Conservation (phyloP, 2,113 vertebrate species). For the Chionodraco myersi region DNA sequence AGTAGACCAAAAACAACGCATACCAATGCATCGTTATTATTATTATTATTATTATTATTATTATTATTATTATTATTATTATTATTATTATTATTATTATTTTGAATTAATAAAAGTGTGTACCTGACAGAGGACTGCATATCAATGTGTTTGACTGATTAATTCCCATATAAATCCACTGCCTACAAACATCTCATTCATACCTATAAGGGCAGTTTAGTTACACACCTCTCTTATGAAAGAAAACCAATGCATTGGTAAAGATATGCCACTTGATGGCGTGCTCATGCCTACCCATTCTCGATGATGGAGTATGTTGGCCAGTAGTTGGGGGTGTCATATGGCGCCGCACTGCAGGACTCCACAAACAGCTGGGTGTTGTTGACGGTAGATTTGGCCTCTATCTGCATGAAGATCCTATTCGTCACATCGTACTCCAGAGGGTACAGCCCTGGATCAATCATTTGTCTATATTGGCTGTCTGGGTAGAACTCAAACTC, state of each 20-base stretch:
- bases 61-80: too few relatives aligned
- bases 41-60: too few relatives aligned
- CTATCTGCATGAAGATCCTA: slow-evolving; percentile 76
- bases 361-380: slow-evolving; percentile 81
- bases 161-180: not conserved
- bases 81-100: too few relatives aligned
- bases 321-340: slow-evolving; percentile 73
- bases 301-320: slow-evolving; percentile 77
- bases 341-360: slow-evolving; percentile 79
- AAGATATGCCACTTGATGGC: not conserved
- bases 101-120: too few relatives aligned
- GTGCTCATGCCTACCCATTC: slow-evolving; percentile 70
- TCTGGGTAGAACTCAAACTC: slow-evolving; percentile 78
- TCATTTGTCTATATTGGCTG: slow-evolving; percentile 26
- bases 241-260: not conserved
- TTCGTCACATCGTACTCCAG: slow-evolving; percentile 61
- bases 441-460: slow-evolving; percentile 64
- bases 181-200: not conserved
- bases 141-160: not conserved
- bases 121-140: too few relatives aligned
- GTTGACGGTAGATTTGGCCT: slow-evolving; percentile 61
- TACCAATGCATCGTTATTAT: too few relatives aligned
- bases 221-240: not conserved
- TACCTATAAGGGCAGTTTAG: not conserved
- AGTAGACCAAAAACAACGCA: too few relatives aligned